Percentiles rank a stretch among this genome's conserved stretches.
Conservation (phyloP, 2,113 vertebrate genomes). For the Myiozetetes cayanensis region DNA sequence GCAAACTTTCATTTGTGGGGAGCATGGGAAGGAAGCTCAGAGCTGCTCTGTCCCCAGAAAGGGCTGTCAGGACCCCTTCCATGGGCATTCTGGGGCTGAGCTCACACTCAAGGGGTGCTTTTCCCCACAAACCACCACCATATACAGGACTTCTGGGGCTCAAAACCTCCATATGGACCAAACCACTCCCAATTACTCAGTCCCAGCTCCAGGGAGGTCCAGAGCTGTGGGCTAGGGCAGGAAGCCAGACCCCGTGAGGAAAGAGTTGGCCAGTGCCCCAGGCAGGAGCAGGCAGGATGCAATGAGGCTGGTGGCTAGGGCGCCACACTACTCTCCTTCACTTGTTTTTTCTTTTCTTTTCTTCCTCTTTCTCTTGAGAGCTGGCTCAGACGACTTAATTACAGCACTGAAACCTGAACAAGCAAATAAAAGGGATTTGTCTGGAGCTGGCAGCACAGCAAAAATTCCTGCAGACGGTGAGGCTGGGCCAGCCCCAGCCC, state of each 20-base stretch:
- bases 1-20: not conserved
- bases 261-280: not conserved
- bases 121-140: not conserved
- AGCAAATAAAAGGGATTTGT: constrained; percentile 56
- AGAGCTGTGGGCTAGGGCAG: accelerated
- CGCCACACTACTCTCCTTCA: not conserved
- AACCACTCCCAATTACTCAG: not conserved
- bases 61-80: not conserved
- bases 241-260: not conserved
- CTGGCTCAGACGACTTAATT: not conserved
- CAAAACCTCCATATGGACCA: not conserved
- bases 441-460: not conserved
- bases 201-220: not conserved
- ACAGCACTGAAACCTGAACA: not conserved
- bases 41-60: not conserved
- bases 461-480: not conserved
- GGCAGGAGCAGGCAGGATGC: not conserved
- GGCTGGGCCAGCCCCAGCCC: not conserved
- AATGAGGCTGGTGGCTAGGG: accelerated
- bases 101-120: not conserved
- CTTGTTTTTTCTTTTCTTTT: not conserved
- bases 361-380: not conserved
- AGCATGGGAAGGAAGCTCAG: not conserved
- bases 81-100: not conserved
- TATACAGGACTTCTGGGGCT: not conserved